These are phyloP conservation scores for Agrochola macilenta DNA, from an alignment of 2,888 invertebrate species.

Conservation along the genomic window DNA sequence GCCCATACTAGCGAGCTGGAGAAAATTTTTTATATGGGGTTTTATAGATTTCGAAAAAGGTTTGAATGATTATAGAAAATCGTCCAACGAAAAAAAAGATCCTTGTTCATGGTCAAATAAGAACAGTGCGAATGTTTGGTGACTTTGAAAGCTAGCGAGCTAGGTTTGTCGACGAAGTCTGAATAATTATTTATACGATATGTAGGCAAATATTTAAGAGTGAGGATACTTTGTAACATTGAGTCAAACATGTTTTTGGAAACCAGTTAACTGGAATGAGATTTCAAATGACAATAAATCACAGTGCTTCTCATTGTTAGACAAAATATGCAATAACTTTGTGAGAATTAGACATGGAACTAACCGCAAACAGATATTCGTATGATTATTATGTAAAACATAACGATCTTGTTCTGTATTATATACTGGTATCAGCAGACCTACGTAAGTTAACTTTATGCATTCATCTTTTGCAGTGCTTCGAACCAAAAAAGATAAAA, in stretches of 20 bases:
- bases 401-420: constrained; percentile 43
- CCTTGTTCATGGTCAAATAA: background rate
- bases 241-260: background rate
- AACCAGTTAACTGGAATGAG: constrained; percentile 15
- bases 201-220: background rate
- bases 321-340: constrained; percentile 48
- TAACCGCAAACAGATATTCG: constrained; percentile 58
- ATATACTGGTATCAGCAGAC: constrained; percentile 9
- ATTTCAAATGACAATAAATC: constrained; percentile 28
- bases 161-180: background rate
- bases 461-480: constrained; percentile 1
- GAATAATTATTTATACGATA: background rate
- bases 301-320: constrained; percentile 39
- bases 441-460: constrained; percentile 26
- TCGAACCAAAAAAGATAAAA: background rate
- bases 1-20: constrained; percentile 97
- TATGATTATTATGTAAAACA: constrained; percentile 48
- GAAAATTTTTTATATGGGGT: background rate
- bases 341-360: constrained; percentile 50
- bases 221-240: background rate
- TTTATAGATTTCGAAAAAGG: background rate
- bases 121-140: background rate
- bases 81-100: background rate
- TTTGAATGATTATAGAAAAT: background rate
- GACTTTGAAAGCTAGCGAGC: background rate